Base-by-base conservation (phyloP, 1,140 invertebrate genomes). In the Achroia grisella region DNA sequence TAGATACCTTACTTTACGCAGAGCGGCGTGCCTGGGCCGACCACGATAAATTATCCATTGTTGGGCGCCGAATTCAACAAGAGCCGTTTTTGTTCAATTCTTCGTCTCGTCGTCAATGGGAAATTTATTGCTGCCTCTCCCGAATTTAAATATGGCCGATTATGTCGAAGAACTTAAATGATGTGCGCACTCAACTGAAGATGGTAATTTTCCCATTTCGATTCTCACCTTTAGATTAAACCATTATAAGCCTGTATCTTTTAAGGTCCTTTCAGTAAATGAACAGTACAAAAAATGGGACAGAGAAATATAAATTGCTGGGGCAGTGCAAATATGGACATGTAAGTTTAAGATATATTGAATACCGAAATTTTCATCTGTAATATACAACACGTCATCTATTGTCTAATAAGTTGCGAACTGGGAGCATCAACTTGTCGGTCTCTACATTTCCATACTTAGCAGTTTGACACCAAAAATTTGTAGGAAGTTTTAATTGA, bases 1-100 rank as follows among this genome's bases (percentile, higher is more conserved):
- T 59, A 66, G 60, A 66, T 57, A 60, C 43, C 44, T 59, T 73
- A 69, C 72, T 75, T 71, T 59, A 65, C 59, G 59, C 64, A 59
- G 50, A 66, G 60, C 55, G 61, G 55, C 58, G 56, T 62, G 52
- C 52, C 58, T 66, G 58, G 65, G 62, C 55, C 68, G 65, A 60
- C 66, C 68, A 69, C 77, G 68, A 84, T 84, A 82, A 82, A 84
- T 84, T 84, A 82, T 77, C 80, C 60, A 82, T 81, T 84, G 77
- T 81, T 70, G 59, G 58, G 57, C 58, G 50, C 58, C 60, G 63
- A 75, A 77, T 84, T 71, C 76, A 71, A 75, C 73, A 77, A 71
- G 75, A 72, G 62, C 69, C 67, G 73, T 76, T 84, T 84, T 82
- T 84, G 80, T 82, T 80, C 76, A 75, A 80, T 80, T 80, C 76